Conservation (phyloP, 1,140 invertebrate genomes). For the Cataglyphis hispanica region DNA sequence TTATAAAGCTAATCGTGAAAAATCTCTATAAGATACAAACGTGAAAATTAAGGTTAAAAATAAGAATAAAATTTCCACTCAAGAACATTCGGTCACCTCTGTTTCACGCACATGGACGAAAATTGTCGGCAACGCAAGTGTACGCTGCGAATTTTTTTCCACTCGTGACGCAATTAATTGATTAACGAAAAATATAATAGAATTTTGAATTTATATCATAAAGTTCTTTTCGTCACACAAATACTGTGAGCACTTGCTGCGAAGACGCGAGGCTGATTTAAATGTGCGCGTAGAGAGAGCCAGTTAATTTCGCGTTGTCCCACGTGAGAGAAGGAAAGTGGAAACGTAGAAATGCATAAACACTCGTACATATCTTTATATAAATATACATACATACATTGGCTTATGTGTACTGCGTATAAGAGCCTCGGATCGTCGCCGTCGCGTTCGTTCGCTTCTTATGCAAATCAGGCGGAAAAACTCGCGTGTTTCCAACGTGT, state of each 20-base stretch:
- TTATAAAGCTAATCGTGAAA: too few relatives aligned
- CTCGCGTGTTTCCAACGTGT: slow-evolving; percentile 83
- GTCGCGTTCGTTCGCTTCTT: slow-evolving; percentile 70
- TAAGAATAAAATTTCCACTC: too few relatives aligned
- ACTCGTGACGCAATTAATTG: neutral
- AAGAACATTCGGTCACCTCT: slow-evolving; percentile 25
- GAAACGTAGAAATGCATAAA: slow-evolving; percentile 38
- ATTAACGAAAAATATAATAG: neutral
- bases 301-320: slow-evolving; percentile 74
- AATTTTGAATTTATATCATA: slow-evolving; percentile 2
- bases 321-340: slow-evolving; percentile 19
- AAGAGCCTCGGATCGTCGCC: slow-evolving; percentile 15
- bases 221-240: slow-evolving; percentile 23
- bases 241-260: slow-evolving; percentile 56
- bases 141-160: neutral
- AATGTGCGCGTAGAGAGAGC: slow-evolving; percentile 65
- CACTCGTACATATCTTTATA: slow-evolving; percentile 38
- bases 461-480: slow-evolving; percentile 80
- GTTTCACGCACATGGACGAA: neutral
- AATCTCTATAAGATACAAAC: too few relatives aligned
- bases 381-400: slow-evolving; percentile 37
- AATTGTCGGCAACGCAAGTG: neutral
- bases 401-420: too few relatives aligned
- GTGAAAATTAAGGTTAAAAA: too few relatives aligned
- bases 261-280: slow-evolving; percentile 65